Conservation (phyloP, 2,797 vertebrate genomes). For the Acanthurus lineatus region DNA sequence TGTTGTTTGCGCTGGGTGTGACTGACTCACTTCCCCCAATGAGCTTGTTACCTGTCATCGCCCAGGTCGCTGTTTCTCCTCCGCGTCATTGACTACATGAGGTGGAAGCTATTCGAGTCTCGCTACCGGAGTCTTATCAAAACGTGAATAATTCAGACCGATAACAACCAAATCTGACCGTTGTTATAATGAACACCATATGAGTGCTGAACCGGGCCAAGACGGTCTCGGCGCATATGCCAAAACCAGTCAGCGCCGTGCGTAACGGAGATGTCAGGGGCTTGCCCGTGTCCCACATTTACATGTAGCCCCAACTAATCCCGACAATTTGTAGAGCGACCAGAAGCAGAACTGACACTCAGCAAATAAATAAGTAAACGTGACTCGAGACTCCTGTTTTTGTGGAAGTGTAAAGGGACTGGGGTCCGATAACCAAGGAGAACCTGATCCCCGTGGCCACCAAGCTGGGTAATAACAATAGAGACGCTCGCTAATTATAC, state of each 20-base stretch:
- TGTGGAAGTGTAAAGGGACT: constrained; percentile 76
- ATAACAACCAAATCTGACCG: constrained; percentile 36
- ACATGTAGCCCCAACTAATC: constrained; percentile 68
- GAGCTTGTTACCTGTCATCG: constrained; percentile 67
- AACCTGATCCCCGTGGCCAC: constrained; percentile 76
- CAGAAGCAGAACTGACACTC: constrained; percentile 62
- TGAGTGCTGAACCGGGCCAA: constrained; percentile 13
- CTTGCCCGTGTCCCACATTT: constrained; percentile 44
- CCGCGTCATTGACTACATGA: constrained; percentile 51
- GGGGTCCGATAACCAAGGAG: constrained; percentile 75
- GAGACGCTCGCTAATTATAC: constrained; percentile 59
- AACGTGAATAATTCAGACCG: constrained; percentile 74
- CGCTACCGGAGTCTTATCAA: constrained; percentile 57
- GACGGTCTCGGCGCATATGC: constrained; percentile 14
- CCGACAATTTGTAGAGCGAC: constrained; percentile 69
- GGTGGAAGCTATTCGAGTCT: constrained; percentile 24
- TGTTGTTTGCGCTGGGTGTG: constrained; percentile 57
- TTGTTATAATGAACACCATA: neutral
- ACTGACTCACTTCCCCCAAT: constrained; percentile 57
- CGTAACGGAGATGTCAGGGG: constrained; percentile 58
- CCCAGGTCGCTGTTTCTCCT: constrained; percentile 39
- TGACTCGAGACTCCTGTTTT: constrained; percentile 73
- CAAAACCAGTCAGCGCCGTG: constrained; percentile 33
- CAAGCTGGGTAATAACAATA: constrained; percentile 55
- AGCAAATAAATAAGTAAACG: constrained; percentile 82